Conservation (phyloP, 2,888 invertebrate genomes). For the Drosophila formosana region DNA sequence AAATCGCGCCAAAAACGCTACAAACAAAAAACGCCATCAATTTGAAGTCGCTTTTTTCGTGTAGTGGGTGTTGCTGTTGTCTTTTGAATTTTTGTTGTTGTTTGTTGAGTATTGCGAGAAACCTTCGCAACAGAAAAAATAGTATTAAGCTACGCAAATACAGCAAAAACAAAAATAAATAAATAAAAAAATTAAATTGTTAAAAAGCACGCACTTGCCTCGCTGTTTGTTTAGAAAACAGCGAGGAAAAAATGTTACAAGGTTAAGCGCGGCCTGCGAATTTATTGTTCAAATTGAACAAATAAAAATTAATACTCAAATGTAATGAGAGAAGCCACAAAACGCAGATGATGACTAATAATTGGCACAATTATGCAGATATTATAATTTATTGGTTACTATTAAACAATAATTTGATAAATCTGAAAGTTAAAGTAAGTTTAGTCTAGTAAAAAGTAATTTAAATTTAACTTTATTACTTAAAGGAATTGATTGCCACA, state of each 20-base stretch:
- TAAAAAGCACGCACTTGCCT: slow-evolving; percentile 58
- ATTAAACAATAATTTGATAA: background rate
- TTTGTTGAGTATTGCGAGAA: slow-evolving; percentile 41
- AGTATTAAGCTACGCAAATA: slow-evolving; percentile 58
- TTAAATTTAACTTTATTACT: too few relatives aligned
- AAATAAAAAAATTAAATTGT: slow-evolving; percentile 45
- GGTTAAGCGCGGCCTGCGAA: slow-evolving; percentile 51
- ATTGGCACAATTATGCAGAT: slow-evolving; percentile 46
- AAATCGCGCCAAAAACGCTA: slow-evolving; percentile 39
- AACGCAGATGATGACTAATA: slow-evolving; percentile 36
- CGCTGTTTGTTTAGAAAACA: slow-evolving; percentile 62
- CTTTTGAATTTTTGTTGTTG: slow-evolving; percentile 12
- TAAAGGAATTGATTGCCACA: too few relatives aligned
- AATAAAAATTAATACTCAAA: slow-evolving; percentile 52
- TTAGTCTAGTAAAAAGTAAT: too few relatives aligned
- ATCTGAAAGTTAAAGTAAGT: background rate
- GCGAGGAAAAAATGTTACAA: slow-evolving; percentile 53
- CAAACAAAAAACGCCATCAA: slow-evolving; percentile 31
- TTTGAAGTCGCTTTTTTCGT: slow-evolving; percentile 33
- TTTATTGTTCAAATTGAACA: slow-evolving; percentile 62
- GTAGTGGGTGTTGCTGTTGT: slow-evolving; percentile 65
- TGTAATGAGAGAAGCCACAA: slow-evolving; percentile 29
- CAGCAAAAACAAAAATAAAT: slow-evolving; percentile 25
- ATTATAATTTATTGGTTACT: slow-evolving; percentile 11
- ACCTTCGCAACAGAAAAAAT: slow-evolving; percentile 58